A percentile compares a stretch with the other conserved stretches of the same genome.
Conservation (phyloP, 1,140 invertebrate genomes). For the Drosophila kohkoa region DNA sequence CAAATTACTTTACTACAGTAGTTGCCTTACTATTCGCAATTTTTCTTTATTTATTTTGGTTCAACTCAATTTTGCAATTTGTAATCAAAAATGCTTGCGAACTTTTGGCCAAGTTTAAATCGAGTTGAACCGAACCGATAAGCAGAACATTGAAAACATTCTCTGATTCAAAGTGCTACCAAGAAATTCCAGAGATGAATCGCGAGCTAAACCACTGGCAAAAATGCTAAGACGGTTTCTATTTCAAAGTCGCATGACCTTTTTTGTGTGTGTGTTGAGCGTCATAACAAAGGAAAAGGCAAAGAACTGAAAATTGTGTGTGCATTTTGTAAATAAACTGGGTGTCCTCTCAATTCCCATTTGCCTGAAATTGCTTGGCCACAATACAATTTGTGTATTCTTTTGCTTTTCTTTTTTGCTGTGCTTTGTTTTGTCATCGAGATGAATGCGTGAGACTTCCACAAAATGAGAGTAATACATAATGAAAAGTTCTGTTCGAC, state of each 20-base stretch:
- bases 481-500: neutral
- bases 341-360: conserved; percentile 59
- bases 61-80: conserved; percentile 56
- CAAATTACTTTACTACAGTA: conserved; percentile 70
- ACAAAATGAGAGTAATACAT: neutral
- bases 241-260: conserved; percentile 25
- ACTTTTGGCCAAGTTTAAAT: conserved; percentile 16
- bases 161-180: neutral
- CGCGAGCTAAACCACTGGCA: conserved; percentile 6
- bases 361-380: conserved; percentile 51
- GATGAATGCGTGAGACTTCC: conserved; percentile 2
- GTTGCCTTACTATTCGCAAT: conserved; percentile 42
- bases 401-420: conserved; percentile 35
- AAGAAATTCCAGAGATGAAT: conserved; percentile 1
- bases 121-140: conserved; percentile 8
- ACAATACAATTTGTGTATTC: conserved; percentile 75
- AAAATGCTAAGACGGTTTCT: conserved; percentile 14
- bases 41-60: conserved; percentile 60
- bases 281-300: conserved; percentile 8
- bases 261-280: neutral
- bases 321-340: conserved; percentile 63
- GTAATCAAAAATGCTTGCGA: conserved; percentile 13
- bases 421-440: conserved; percentile 1
- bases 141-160: conserved; percentile 7
- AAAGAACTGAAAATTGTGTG: conserved; percentile 11